Conservation (phyloP, 2,797 vertebrate genomes). For the Apogon talboti region DNA sequence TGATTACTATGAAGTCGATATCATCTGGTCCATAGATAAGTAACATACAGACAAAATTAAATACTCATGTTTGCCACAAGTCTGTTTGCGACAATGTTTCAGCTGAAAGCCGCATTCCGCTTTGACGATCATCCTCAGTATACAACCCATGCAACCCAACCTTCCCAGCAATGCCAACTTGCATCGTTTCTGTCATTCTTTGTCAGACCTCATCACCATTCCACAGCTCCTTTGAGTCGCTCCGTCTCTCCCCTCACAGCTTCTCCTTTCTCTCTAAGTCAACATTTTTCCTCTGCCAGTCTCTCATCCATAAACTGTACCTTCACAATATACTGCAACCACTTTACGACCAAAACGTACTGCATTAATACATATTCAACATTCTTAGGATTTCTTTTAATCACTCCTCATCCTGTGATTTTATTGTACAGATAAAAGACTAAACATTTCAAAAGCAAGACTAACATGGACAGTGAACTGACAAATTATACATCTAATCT, state of each 20-base stretch:
- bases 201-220: constrained; percentile 30
- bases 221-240: constrained; percentile 39
- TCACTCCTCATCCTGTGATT: constrained; percentile 44
- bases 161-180: constrained; percentile 28
- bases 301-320: constrained; percentile 38
- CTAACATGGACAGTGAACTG: constrained; percentile 65
- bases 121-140: constrained; percentile 2
- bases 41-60: constrained; percentile 28
- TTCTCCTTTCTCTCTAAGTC: constrained; percentile 27
- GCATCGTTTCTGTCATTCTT: constrained; percentile 25
- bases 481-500: constrained; percentile 61
- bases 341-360: constrained; percentile 28
- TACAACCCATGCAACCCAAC: constrained; percentile 30
- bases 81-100: constrained; percentile 15
- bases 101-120: constrained; percentile 14
- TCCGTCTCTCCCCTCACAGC: constrained; percentile 23
- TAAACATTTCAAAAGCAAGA: constrained; percentile 56
- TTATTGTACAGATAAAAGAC: constrained; percentile 28
- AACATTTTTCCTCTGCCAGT: constrained; percentile 28
- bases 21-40: constrained; percentile 26
- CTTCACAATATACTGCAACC: constrained; percentile 35
- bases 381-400: constrained; percentile 51
- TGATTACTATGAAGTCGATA: constrained; percentile 18
- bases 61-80: constrained; percentile 24
- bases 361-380: constrained; percentile 30